Base-by-base conservation (phyloP, 2,797 vertebrate species). In the Centroberyx gerrardi region DNA sequence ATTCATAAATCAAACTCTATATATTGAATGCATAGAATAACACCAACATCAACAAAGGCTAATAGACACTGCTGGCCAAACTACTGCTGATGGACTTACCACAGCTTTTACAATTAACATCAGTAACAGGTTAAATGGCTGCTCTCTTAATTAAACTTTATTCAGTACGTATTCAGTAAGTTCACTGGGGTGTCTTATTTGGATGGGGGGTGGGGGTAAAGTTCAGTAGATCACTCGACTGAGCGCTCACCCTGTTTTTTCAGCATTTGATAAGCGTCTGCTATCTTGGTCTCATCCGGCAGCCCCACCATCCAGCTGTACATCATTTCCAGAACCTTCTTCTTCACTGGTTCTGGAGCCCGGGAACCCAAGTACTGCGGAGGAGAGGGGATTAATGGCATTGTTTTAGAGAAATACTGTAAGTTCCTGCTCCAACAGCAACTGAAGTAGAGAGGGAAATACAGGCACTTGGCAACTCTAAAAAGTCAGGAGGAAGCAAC, bases 191-290 rank as follows among this genome's bases (percentile, higher is more conserved):
- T 9, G 38, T 40, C n/a, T n/a, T n/a, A n/a, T n/a, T n/a, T n/a
- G n/a, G n/a, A n/a, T n/a, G n/a, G n/a, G n/a, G n/a, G n/a, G n/a
- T n/a, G 12, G 12, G 42, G 13, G 10, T 13, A 44, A 44, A 14
- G 42, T 44, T 44, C 42, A 44, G 13, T 14, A 44, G 42, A 1
- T 44, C 42, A 44, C 12, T 44, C 1, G 6, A 17, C 7, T 33
- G 33, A 53, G 27, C 0, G 1, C 92, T 90, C 78, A 99, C 98
- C 98, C 92, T 99, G 98, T 85, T 99, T 99, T 89, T 99, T 99
- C 62, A 99, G 94, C 98, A 99, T 99, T 88, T 97, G 97, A 92
- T 99, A 99, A 44, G 98, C 98, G 38, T 99, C 98, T 0, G 94
- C 87, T 27, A 99, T 97, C 93, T 99, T 99, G 77, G 95, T 94